Evolutionary conservation across 2,797 vertebrate species (phyloP).

Genomic region (Forpus xanthops): DNA sequence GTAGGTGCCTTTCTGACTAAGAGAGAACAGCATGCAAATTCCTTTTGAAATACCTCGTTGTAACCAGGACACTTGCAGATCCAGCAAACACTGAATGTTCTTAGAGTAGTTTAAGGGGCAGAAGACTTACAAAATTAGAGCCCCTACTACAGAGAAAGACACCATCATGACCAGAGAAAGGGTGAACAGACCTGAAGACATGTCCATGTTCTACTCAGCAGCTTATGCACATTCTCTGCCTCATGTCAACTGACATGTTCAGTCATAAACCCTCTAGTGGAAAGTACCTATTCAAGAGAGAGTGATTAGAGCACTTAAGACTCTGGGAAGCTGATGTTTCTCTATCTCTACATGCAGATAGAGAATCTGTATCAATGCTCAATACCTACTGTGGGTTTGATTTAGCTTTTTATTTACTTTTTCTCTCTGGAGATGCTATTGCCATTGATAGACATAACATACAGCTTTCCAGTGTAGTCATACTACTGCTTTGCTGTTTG

Average conservation of each 20-base stretch:
- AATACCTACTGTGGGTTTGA: neutral
- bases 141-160: neutral
- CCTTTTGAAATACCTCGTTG: neutral
- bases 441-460: neutral
- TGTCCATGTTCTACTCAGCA: neutral
- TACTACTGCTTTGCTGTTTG: neutral
- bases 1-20: neutral
- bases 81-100: neutral
- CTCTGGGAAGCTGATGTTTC: neutral
- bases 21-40: neutral
- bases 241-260: neutral
- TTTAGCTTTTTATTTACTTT: neutral
- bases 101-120: neutral
- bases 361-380: neutral
- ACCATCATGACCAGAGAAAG: fast-evolving
- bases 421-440: neutral
- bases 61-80: neutral
- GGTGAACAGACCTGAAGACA: neutral
- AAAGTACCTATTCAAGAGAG: neutral
- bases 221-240: neutral
- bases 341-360: neutral
- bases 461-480: neutral
- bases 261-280: neutral
- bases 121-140: neutral
- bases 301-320: neutral